Conservation (phyloP, 1,140 invertebrate species). For the Pseudoatta argentina region DNA sequence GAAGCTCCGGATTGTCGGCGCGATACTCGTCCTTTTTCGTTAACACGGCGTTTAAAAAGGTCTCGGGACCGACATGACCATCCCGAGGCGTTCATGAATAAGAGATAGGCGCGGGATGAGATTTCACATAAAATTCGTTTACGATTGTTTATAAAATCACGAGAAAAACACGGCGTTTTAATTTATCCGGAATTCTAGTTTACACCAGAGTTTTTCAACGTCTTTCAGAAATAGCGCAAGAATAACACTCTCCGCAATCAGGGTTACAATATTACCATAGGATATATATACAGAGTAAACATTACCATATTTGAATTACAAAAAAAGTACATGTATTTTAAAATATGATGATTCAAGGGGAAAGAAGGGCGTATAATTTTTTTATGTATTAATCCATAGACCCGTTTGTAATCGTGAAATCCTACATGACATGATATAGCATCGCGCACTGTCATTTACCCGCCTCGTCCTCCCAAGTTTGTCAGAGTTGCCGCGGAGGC, state of each 20-base stretch:
- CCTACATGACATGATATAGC: neutral
- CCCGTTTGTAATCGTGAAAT: neutral
- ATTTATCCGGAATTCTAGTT: slow-evolving; percentile 5
- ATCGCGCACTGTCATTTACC: slow-evolving; percentile 2
- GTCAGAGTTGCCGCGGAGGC: neutral
- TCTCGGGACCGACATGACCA: slow-evolving; percentile 19
- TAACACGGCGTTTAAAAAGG: slow-evolving; percentile 63
- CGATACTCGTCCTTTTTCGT: slow-evolving; percentile 64
- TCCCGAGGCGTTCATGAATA: slow-evolving; percentile 56
- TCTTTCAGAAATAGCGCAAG: neutral
- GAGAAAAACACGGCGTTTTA: neutral
- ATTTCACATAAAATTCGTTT: slow-evolving; percentile 22
- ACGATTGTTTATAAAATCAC: slow-evolving; percentile 26
- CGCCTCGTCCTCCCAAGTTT: neutral
- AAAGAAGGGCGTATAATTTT: too few species aligned
- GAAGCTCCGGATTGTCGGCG: slow-evolving; percentile 62
- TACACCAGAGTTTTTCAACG: neutral
- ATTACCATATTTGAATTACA: too few species aligned
- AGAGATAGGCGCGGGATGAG: slow-evolving; percentile 19
- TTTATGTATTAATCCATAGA: too few species aligned
- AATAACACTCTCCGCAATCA: neutral
- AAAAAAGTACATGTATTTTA: too few species aligned
- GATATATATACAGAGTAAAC: too few species aligned
- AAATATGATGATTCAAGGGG: too few species aligned
- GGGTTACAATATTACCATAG: too few species aligned